Percentiles rank a stretch among this genome's conserved stretches.
phyloP scores from a whole-genome alignment of 2,113 vertebrate genomes.

The Neogobius melanostomus region DNA sequence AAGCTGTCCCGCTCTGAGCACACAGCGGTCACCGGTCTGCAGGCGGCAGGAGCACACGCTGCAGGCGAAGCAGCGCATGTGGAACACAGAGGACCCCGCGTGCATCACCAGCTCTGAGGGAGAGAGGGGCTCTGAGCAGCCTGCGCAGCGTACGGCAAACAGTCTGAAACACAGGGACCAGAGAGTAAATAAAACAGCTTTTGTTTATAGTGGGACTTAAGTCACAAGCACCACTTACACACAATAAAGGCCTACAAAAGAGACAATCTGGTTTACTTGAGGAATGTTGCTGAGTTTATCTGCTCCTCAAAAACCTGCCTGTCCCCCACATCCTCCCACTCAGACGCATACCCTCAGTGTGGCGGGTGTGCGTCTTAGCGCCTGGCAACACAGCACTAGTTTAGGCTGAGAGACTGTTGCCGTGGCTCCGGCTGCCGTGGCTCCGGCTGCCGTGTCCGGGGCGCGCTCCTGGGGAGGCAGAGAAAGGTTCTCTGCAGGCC shows the following conservation, averaged over 20 bases:
- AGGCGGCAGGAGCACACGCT: conserved; percentile 89
- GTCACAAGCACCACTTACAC: conserved; percentile 17
- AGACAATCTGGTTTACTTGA: conserved; percentile 41
- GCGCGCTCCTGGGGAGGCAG: conserved; percentile 68
- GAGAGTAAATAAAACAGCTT: conserved; percentile 39
- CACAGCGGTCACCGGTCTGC: conserved; percentile 92
- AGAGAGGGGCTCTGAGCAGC: conserved; percentile 84
- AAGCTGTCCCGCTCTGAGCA: conserved; percentile 90
- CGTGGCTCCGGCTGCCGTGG: conserved; percentile 75
- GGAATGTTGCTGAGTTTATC: conserved; percentile 70
- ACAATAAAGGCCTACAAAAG: conserved; percentile 20
- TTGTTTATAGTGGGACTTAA: conserved; percentile 39
- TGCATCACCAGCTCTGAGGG: conserved; percentile 94
- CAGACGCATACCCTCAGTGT: conserved; percentile 72
- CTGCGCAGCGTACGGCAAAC: conserved; percentile 87
- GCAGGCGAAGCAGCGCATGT: conserved; percentile 95
- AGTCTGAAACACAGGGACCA: conserved; percentile 73
- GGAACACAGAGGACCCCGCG: conserved; percentile 88
- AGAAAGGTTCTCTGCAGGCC: conserved; percentile 78
- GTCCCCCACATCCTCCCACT: conserved; percentile 44
- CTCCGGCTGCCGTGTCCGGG: conserved; percentile 74
- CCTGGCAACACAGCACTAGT: conserved; percentile 78
- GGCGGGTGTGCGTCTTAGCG: conserved; percentile 76
- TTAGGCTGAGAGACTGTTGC: conserved; percentile 72
- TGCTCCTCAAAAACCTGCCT: conserved; percentile 68